These are phyloP conservation scores for Pachypsylla venusta DNA, from an alignment of 1,140 invertebrate genomes.

Conservation along the genomic window DNA sequence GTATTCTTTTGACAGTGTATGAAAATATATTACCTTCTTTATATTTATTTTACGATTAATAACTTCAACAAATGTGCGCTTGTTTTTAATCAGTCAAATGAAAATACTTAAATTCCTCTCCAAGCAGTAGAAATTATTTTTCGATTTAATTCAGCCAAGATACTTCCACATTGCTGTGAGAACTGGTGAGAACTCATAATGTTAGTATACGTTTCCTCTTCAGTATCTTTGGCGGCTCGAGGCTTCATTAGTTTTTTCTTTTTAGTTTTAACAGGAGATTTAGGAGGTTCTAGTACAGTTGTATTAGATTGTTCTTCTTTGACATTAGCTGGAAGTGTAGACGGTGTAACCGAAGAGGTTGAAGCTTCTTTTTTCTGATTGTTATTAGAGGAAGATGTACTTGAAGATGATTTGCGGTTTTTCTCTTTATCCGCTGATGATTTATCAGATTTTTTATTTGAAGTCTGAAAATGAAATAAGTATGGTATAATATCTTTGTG, in stretches of 20 bases:
- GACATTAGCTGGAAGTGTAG: constrained; percentile 28
- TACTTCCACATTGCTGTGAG: constrained; percentile 40
- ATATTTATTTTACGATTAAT: neutral
- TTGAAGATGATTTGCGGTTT: neutral
- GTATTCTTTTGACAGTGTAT: neutral
- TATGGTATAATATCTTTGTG: no score
- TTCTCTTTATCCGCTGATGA: constrained; percentile 4
- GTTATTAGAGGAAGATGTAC: constrained; percentile 30
- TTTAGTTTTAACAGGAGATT: constrained; percentile 34
- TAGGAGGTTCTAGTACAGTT: constrained; percentile 34
- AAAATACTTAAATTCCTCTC: constrained; percentile 26
- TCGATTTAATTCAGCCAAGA: constrained; percentile 54
- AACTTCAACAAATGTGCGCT: neutral
- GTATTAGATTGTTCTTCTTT: constrained; percentile 33
- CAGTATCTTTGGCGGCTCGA: constrained; percentile 33
- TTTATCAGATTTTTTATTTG: constrained; percentile 6
- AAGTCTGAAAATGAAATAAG: constrained; percentile 7
- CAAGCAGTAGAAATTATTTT: constrained; percentile 51
- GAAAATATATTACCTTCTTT: neutral
- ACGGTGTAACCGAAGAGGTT: neutral
- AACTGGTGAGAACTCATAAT: constrained; percentile 37
- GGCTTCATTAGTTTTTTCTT: constrained; percentile 31
- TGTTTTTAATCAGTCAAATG: neutral
- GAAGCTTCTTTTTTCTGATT: constrained; percentile 27
- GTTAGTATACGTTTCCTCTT: constrained; percentile 35